Evolutionary conservation across 2,888 invertebrate genomes (phyloP), one percentile per base, ranked within the genome.

Genomic region (Tetragnatha montana): DNA sequence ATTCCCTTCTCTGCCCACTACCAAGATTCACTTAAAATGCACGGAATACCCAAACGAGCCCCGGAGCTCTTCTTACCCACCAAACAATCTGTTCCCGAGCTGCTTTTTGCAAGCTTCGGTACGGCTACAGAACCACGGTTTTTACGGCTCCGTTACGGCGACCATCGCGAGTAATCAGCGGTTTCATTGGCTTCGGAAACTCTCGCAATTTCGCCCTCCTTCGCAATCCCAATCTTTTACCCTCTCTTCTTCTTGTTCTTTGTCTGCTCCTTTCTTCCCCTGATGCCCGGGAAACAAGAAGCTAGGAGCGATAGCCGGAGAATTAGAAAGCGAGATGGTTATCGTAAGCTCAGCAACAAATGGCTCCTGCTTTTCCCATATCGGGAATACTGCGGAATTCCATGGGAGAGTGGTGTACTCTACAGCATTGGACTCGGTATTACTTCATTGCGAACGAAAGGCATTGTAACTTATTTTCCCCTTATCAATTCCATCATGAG

Each of bases 171-270:
- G 84, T 89, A 89, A 89, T 89, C 89, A 89, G 89, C 50, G 89
- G 84, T 89, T 89, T 89, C 84, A 89, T 89, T 89, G 89, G 89
- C 89, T 88, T 84, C 81, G 81, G 80, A 73, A 87, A 79, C 81
- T 87, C 82, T 70, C 76, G 88, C 82, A 88, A 88, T 88, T 83
- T 88, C 78, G 82, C 71, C 35, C 7, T 17, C 75, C 35, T n/a
- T 47, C 51, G 47, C 69, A 14, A 70, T 35, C 81, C 49, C 47
- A 47, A 19, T 78, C 50, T 81, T 47, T 60, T 79, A 21, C 51
- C 75, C n/a, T 35, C 22, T 21, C 51, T 73, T 82, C 49, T 73
- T 69, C 73, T 35, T 35, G n/a, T 68, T 83, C 10, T 73, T 76
- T 74, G 51, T 80, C 21, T 60, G 22, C 17, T 35, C 22, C 71